phyloP scores from a whole-genome alignment of 2,797 vertebrate genomes.

The Arnoldichthys spilopterus region DNA sequence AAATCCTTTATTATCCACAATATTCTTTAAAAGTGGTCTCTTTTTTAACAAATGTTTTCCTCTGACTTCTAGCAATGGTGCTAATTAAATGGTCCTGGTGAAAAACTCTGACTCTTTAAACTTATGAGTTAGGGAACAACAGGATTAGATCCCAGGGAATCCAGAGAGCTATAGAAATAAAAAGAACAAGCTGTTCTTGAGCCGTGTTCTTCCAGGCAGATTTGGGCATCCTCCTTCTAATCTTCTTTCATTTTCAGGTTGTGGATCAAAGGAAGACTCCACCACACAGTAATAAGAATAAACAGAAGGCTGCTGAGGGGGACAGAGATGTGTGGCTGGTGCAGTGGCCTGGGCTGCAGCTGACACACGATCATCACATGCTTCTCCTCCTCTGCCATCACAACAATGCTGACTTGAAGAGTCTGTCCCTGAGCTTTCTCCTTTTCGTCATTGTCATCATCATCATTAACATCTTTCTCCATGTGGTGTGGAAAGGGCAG shows the following conservation, averaged over 20 bases:
- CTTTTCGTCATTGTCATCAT: conserved; percentile 48
- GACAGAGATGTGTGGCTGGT: conserved; percentile 79
- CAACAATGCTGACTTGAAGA: conserved; percentile 83
- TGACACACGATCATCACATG: conserved; percentile 73
- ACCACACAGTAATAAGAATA: conserved; percentile 85
- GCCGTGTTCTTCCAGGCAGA: neutral
- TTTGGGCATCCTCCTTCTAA: neutral
- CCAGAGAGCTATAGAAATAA: conserved; percentile 1
- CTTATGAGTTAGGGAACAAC: neutral
- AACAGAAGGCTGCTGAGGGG: conserved; percentile 87
- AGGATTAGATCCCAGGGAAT: neutral
- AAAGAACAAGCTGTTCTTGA: neutral
- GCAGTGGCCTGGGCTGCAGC: conserved; percentile 77
- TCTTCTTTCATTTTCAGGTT: neutral
- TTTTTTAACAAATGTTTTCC: neutral
- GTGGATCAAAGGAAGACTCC: conserved; percentile 85
- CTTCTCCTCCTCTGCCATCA: conserved; percentile 80
- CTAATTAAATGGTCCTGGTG: neutral
- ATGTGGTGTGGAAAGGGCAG: conserved; percentile 63
- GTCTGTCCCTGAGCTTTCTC: conserved; percentile 60
- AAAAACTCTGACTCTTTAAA: neutral
- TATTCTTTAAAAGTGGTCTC: no score
- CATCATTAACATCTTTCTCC: conserved; percentile 73
- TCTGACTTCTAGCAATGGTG: neutral
- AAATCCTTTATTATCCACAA: no score